A percentile compares a stretch with the other conserved stretches of the same genome.
Evolutionary conservation across 1,140 invertebrate genomes (phyloP).

Genomic region (Globodera rostochiensis): DNA sequence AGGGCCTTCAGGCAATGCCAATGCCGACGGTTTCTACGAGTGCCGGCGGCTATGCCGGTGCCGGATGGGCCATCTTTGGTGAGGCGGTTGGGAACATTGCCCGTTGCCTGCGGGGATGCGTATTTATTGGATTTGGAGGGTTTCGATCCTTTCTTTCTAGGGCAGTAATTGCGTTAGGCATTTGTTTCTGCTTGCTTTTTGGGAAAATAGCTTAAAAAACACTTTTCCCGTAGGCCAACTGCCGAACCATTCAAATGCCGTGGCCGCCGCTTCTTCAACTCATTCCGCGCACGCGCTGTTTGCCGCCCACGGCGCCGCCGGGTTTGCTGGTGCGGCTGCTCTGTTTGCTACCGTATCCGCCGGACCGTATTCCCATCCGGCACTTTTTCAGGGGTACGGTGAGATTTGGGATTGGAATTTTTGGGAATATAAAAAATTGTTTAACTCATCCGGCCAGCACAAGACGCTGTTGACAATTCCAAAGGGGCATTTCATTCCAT

Average conservation of each 20-base stretch:
- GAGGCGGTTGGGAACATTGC: neutral
- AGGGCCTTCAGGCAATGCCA: neutral
- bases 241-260: neutral
- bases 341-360: constrained; percentile 8
- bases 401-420: neutral
- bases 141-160: neutral
- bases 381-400: neutral
- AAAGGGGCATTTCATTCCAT: neutral
- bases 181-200: neutral
- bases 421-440: neutral
- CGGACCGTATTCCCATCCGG: constrained; percentile 2
- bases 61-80: constrained; percentile 9
- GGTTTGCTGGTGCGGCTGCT: constrained; percentile 3
- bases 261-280: neutral
- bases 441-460: neutral
- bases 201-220: neutral
- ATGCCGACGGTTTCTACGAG: neutral
- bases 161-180: neutral
- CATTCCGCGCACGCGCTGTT: constrained; percentile 13
- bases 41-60: neutral
- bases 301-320: neutral
- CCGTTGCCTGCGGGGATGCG: neutral
- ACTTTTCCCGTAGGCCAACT: neutral
- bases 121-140: neutral
- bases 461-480: neutral